Evolutionary conservation across 2,113 vertebrate species (phyloP).

Genomic region (Vulpes vulpes): DNA sequence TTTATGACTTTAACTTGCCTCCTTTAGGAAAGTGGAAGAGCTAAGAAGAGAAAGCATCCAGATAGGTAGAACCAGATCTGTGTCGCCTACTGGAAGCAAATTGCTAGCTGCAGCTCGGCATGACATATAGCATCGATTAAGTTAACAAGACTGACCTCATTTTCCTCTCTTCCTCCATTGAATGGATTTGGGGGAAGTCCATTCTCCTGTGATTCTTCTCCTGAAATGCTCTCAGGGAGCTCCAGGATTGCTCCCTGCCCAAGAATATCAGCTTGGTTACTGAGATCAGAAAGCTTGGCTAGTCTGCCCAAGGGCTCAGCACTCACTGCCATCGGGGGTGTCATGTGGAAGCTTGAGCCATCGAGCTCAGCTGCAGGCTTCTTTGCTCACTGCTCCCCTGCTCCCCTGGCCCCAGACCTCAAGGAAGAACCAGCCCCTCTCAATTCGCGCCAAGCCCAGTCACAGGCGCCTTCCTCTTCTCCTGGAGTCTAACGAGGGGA

Average conservation of each 20-base stretch:
- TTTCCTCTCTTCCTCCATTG: neutral
- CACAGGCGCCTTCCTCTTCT: neutral
- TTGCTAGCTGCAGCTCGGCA: neutral
- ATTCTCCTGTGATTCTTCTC: neutral
- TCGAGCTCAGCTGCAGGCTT: neutral
- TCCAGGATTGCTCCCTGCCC: neutral
- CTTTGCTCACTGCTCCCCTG: neutral
- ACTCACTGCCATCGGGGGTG: neutral
- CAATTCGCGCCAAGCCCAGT: neutral
- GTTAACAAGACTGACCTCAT: neutral
- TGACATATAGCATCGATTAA: neutral
- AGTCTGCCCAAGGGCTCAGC: neutral
- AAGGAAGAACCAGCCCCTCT: neutral
- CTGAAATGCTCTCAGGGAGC: neutral
- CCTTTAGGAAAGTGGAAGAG: neutral
- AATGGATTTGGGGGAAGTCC: neutral
- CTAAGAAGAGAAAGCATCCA: neutral
- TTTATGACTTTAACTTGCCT: neutral
- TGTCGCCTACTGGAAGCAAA: neutral
- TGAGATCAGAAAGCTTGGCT: neutral
- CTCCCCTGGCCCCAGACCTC: too few relatives aligned
- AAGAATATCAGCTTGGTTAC: neutral
- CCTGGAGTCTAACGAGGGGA: neutral
- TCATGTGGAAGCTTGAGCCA: neutral
- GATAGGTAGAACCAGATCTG: neutral